Percentiles rank a stretch among this genome's conserved stretches.
Conservation (phyloP, 2,797 vertebrate genomes). For the Picus viridis region DNA sequence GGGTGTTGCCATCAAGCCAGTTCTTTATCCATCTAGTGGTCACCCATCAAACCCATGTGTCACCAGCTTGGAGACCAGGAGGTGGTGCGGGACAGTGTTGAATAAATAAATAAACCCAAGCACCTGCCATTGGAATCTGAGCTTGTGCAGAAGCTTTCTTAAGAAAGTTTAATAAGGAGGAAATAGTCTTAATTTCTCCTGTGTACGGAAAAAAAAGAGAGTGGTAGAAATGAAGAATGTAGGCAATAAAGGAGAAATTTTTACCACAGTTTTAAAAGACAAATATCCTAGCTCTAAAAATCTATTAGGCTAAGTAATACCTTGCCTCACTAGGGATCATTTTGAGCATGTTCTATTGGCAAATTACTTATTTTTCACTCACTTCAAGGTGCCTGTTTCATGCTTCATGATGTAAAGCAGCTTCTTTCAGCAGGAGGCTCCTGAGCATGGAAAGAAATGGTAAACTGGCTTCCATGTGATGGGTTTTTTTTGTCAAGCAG, state of each 20-base stretch:
- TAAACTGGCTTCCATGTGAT: constrained; percentile 11
- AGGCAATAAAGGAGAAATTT: not conserved
- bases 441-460: constrained; percentile 11
- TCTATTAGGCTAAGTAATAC: constrained; percentile 26
- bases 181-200: not conserved
- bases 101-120: not conserved
- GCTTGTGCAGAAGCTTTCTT: not conserved
- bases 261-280: constrained; percentile 11
- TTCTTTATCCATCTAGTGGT: no score
- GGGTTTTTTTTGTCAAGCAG: constrained; percentile 39
- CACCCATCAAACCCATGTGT: no score
- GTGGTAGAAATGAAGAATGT: not conserved
- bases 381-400: constrained; percentile 6
- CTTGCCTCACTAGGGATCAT: not conserved
- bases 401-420: not conserved
- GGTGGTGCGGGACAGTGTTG: no score
- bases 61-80: no score
- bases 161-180: not conserved
- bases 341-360: not conserved
- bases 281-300: not conserved
- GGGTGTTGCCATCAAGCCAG: no score
- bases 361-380: constrained; percentile 30
- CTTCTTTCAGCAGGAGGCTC: constrained; percentile 12
- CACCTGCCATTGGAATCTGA: not conserved
- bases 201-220: not conserved